These are phyloP conservation scores for Artibeus lituratus DNA, from an alignment of 2,797 vertebrate genomes.

Conservation along the genomic window DNA sequence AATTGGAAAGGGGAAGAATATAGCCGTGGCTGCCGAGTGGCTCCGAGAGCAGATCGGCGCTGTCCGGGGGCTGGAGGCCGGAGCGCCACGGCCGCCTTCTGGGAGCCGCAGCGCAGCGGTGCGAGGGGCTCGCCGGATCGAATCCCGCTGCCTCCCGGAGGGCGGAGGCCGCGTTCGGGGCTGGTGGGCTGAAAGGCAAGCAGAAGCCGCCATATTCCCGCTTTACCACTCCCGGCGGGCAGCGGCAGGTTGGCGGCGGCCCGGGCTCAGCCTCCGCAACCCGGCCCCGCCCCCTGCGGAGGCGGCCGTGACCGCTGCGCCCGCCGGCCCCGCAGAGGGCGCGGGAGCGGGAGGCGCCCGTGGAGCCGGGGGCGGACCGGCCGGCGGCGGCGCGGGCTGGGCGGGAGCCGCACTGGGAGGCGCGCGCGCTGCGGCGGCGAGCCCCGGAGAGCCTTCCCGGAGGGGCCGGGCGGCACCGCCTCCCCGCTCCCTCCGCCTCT, in stretches of 20 bases:
- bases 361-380: background rate
- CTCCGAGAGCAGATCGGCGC: background rate
- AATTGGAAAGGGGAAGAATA: background rate
- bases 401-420: background rate
- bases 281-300: background rate
- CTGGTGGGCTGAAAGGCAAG: conserved; percentile 73
- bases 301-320: background rate
- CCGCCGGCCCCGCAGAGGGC: background rate
- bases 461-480: conserved; percentile 53
- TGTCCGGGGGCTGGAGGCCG: background rate
- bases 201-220: conserved; percentile 92
- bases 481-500: background rate
- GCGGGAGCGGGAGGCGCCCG: background rate
- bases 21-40: background rate
- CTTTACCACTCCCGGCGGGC: conserved; percentile 87
- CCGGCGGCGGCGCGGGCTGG: background rate
- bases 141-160: conserved; percentile 62
- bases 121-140: conserved; percentile 16
- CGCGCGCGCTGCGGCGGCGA: conserved; percentile 35
- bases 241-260: conserved; percentile 74
- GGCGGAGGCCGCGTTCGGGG: conserved; percentile 81
- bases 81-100: fast-evolving
- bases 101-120: background rate
- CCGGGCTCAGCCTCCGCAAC: background rate
- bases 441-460: conserved; percentile 18